Evolutionary conservation across 2,888 invertebrate genomes (phyloP).

Genomic region (Plagodis dolabraria): DNA sequence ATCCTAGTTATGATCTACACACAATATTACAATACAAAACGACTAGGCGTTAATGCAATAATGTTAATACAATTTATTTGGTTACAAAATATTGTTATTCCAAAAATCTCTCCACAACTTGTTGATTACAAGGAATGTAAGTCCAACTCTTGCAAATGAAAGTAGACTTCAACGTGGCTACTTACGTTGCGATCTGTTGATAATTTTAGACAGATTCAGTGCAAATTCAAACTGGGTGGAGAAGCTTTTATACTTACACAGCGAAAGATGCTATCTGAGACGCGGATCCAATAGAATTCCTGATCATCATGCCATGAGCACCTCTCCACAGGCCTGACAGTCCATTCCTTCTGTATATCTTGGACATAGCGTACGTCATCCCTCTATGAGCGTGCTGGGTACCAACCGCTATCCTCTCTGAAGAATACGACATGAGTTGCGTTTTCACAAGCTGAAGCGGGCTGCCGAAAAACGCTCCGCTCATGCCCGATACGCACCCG

Average conservation of each 20-base stretch:
- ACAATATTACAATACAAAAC: no score
- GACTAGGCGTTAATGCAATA: no score
- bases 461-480: constrained; percentile 92
- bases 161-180: no score
- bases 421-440: constrained; percentile 92
- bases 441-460: constrained; percentile 96
- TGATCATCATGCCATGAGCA: constrained; percentile 89
- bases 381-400: constrained; percentile 92
- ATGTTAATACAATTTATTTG: no score
- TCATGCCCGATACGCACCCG: constrained; percentile 91
- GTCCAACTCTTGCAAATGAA: no score
- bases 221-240: no score
- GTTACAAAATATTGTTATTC: no score
- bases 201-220: no score
- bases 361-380: constrained; percentile 86
- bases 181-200: no score
- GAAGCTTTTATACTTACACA: constrained; percentile 62
- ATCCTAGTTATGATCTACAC: no score
- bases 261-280: constrained; percentile 93
- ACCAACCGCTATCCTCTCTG: constrained; percentile 93
- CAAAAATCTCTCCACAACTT: no score
- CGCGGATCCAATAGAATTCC: constrained; percentile 93
- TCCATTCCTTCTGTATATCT: constrained; percentile 86
- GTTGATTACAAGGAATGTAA: no score
- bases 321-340: constrained; percentile 88